Conservation (phyloP, 2,888 invertebrate genomes). For the Apomyelois bistriatella region DNA sequence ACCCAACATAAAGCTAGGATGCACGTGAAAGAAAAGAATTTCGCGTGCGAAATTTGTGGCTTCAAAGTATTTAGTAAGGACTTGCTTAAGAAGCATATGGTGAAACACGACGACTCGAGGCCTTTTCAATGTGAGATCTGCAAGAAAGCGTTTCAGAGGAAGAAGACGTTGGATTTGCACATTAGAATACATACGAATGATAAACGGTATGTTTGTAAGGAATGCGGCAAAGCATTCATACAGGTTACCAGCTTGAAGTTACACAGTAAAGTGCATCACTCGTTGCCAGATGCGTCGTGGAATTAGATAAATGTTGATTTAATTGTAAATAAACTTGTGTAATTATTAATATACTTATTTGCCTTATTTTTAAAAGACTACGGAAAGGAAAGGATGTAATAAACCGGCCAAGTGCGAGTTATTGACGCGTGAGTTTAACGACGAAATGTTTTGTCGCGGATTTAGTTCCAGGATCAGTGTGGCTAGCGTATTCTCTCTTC, state of each 20-base stretch:
- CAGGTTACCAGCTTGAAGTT: slow-evolving; percentile 78
- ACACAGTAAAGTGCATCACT: slow-evolving; percentile 76
- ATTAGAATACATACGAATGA: slow-evolving; percentile 74
- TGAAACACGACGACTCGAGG: slow-evolving; percentile 76
- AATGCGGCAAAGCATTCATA: slow-evolving; percentile 78
- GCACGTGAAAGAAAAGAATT: slow-evolving; percentile 54
- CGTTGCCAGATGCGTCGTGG: slow-evolving; percentile 27
- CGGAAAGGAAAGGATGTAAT: no score
- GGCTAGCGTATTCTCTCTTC: no score
- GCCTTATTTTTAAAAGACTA: no score
- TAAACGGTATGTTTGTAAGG: slow-evolving; percentile 67
- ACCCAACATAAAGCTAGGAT: slow-evolving; percentile 50
- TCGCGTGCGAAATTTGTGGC: slow-evolving; percentile 57
- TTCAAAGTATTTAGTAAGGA: slow-evolving; percentile 62
- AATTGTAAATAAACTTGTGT: no score
- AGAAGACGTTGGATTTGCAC: slow-evolving; percentile 71
- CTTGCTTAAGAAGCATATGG: slow-evolving; percentile 73
- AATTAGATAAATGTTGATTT: not conserved
- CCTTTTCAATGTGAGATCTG: slow-evolving; percentile 79
- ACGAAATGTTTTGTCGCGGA: no score
- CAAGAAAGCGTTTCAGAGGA: slow-evolving; percentile 79
- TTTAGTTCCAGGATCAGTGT: no score
- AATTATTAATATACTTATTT: no score
- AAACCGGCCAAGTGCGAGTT: no score
- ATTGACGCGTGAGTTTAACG: no score